A percentile compares a stretch with the other conserved stretches of the same genome.
phyloP scores from a whole-genome alignment of 2,113 vertebrate species.

The Psittacus erithacus region DNA sequence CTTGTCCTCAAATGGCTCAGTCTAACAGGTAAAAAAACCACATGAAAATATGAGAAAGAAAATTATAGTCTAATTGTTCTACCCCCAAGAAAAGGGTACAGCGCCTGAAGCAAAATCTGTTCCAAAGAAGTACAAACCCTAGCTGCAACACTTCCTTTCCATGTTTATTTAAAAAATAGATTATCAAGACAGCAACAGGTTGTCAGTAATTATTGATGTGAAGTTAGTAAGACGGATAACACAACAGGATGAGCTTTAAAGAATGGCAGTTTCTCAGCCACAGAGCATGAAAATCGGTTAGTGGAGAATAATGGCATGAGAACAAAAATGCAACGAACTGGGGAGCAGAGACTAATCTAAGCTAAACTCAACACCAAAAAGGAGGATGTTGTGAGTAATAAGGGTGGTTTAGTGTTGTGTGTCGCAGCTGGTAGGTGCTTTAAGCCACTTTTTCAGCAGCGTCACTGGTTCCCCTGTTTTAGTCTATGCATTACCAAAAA shows the following conservation, averaged over 20 bases:
- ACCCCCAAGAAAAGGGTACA: rapidly evolving
- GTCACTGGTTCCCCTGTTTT: background rate
- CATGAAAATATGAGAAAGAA: background rate
- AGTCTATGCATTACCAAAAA: background rate
- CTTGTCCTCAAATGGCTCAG: background rate
- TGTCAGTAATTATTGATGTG: background rate
- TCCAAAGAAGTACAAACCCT: background rate
- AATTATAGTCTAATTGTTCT: background rate
- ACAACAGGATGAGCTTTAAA: background rate
- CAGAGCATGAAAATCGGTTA: background rate
- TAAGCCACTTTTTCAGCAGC: background rate
- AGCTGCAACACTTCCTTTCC: background rate
- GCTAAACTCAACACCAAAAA: background rate
- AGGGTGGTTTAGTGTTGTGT: background rate
- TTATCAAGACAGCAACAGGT: background rate
- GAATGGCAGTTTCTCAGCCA: background rate
- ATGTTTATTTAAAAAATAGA: background rate
- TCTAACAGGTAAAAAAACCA: background rate
- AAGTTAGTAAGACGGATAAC: background rate
- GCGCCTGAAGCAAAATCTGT: background rate
- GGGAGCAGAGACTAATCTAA: background rate
- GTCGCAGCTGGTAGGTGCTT: background rate
- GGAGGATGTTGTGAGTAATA: background rate
- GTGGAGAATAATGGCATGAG: background rate
- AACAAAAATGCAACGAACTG: background rate